phyloP scores from a whole-genome alignment of 2,113 vertebrate species.

The Mixornis gularis region DNA sequence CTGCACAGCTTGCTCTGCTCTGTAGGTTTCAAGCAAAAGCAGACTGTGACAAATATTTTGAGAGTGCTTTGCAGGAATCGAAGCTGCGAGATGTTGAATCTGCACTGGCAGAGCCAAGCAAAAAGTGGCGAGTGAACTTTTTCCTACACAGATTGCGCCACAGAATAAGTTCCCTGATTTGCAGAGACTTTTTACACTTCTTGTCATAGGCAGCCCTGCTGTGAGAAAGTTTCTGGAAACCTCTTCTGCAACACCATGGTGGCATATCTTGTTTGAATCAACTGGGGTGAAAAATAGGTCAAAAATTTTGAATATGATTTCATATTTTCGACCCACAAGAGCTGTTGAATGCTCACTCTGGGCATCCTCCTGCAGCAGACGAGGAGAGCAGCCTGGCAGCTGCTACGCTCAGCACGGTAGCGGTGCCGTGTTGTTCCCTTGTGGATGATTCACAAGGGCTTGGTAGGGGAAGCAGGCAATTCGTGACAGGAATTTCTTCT shows the following conservation, averaged over 20 bases:
- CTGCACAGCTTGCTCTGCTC: slow-evolving; percentile 49
- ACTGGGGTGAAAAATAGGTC: neutral
- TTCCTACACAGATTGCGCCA: neutral
- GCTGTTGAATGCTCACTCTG: neutral
- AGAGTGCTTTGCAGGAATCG: neutral
- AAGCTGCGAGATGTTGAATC: slow-evolving; percentile 53
- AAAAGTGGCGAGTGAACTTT: neutral
- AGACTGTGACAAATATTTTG: slow-evolving; percentile 54
- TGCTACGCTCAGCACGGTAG: slow-evolving; percentile 11
- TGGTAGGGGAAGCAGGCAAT: neutral
- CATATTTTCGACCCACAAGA: rapidly evolving
- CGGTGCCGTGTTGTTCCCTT: neutral
- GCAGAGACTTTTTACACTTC: neutral
- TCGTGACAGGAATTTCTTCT: neutral
- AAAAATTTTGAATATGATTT: neutral
- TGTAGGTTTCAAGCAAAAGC: neutral
- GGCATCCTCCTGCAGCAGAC: neutral
- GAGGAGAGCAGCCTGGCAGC: slow-evolving; percentile 9
- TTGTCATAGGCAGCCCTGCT: neutral
- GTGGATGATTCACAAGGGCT: slow-evolving; percentile 25
- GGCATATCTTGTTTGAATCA: neutral
- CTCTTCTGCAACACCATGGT: neutral
- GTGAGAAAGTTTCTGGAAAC: neutral
- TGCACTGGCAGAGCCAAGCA: slow-evolving; percentile 16
- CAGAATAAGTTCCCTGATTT: neutral